Base-by-base conservation (phyloP, 2,113 vertebrate genomes). In the Datnioides undecimradiatus region DNA sequence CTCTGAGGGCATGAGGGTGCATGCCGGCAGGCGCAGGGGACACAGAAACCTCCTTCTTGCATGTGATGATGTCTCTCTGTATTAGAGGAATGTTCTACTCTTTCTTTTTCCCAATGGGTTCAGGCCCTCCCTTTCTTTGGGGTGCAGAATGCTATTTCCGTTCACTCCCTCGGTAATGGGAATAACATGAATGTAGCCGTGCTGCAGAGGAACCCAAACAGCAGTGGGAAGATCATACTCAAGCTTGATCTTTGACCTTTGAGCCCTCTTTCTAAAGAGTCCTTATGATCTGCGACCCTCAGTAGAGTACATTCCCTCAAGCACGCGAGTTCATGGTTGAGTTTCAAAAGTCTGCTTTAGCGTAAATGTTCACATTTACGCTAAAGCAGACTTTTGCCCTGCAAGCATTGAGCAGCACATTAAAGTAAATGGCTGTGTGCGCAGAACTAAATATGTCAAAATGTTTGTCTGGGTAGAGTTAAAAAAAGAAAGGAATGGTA, bases 101-200 rank as follows among this genome's bases (percentile, higher is more conserved):
- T 48, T 54, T 51, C 27, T 68, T 73, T 80, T 75, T 38, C 57
- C 65, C 73, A 51, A 17, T 48, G 77, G 71, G 46, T 76, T 85
- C 82, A 79, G 51, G 71, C 58, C 68, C 58, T 74, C 8, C 62
- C 73, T 82, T 81, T 80, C 77, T 87, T 43, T 60, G 58, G 57
- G 63, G 71, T 43, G 67, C 65, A 73, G 72, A 36, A 46, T 29
- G 88, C 76, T 90, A 94, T 93, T 93, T 94, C 87, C 79, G 79
- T 76, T 85, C 73, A 84, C 82, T 91, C 85, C 71, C 79, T 73
- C 60, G 21, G 70, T 82, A 71, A 78, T 73, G 71, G 66, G 38
- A 82, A 69, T 86, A 77, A 76, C 31, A 58, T 86, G 85, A 90
- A 88, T 89, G 84, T 36, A 46, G 57, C 83, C 23, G 13, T 58